Base-by-base conservation (phyloP, 2,888 invertebrate species). In the Sympetrum striolatum region DNA sequence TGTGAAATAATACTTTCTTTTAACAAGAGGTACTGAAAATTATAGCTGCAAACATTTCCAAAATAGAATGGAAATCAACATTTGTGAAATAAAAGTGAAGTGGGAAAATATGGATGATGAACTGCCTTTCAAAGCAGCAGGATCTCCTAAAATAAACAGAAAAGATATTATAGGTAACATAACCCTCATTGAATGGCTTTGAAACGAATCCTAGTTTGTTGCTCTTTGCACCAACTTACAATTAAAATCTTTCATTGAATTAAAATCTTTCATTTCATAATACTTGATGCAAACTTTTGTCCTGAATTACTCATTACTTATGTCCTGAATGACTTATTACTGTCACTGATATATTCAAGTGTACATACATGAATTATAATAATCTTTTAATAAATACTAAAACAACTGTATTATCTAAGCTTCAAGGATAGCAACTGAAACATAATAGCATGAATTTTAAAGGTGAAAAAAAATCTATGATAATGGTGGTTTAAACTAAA, bases 61-160 rank as follows among this genome's bases (percentile, higher is more conserved):
- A 12, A 73, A 12, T 10, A 86, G 39, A n/a, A 86, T 25, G 14
- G 37, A 37, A 22, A 86, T 22, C 37, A 53, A 18, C 64, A 86
- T 60, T 6, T 35, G 37, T 22, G 60, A 60, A 14, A 60, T 14
- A 39, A 39, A 22, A 64, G 35, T 60, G 35, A 31, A 31, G 60
- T 60, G 60, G 35, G 58, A 37, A 14, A 8, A 35, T 25, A 64
- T 22, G 37, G 86, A 37, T 18, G 64, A 86, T n/a, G 82, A 82
- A 35, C 64, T 22, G 35, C 86, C 31, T 60, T 60, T 86, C 37
- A 86, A 86, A 12, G 64, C 15, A n/a, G 60, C 86, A 35, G 35
- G 39, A 86, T 86, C 86, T 58, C 86, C 86, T 86, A 53, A 60
- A 86, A 86, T 35, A 60, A 31, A 22, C 37, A 86, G 39, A 86